A percentile compares a stretch with the other conserved stretches of the same genome.
Conservation (phyloP, 2,797 vertebrate genomes). For the Thalassophryne amazonica region DNA sequence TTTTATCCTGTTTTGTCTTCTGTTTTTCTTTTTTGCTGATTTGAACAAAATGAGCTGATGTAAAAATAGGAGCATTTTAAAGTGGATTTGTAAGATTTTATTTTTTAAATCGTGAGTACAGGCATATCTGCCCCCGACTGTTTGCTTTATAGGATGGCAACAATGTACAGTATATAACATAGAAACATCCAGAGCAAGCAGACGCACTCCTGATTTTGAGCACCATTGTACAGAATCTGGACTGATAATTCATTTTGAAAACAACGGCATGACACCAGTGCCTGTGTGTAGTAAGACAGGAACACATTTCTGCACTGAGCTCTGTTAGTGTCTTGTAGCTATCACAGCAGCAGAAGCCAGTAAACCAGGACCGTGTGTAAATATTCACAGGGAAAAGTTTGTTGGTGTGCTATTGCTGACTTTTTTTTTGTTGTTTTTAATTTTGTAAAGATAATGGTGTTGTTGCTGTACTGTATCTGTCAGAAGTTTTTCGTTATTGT, state of each 20-base stretch:
- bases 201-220: slow-evolving; percentile 70
- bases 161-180: slow-evolving; percentile 52
- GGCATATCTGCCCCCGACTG: slow-evolving; percentile 43
- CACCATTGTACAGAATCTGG: slow-evolving; percentile 37
- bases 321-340: slow-evolving; percentile 64
- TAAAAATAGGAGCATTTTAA: slow-evolving; percentile 59
- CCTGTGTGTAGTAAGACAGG: slow-evolving; percentile 65
- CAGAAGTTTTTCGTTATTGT: slow-evolving; percentile 65
- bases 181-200: slow-evolving; percentile 37
- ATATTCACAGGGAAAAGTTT: slow-evolving; percentile 71
- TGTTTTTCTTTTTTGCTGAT: slow-evolving; percentile 66
- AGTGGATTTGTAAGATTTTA: slow-evolving; percentile 44
- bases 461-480: slow-evolving; percentile 80
- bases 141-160: slow-evolving; percentile 62
- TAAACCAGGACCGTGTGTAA: slow-evolving; percentile 77
- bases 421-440: too few species aligned
- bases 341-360: slow-evolving; percentile 54
- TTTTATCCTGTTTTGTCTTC: slow-evolving; percentile 54
- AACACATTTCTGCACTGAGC: slow-evolving; percentile 58
- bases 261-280: slow-evolving; percentile 73
- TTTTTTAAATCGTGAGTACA: slow-evolving; percentile 31
- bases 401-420: slow-evolving; percentile 49
- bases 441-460: slow-evolving; percentile 76
- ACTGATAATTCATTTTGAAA: slow-evolving; percentile 50
- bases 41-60: slow-evolving; percentile 63